Evolutionary conservation across 2,888 invertebrate species (phyloP), one percentile per base, ranked within the genome.

Genomic region (Panopea generosa): DNA sequence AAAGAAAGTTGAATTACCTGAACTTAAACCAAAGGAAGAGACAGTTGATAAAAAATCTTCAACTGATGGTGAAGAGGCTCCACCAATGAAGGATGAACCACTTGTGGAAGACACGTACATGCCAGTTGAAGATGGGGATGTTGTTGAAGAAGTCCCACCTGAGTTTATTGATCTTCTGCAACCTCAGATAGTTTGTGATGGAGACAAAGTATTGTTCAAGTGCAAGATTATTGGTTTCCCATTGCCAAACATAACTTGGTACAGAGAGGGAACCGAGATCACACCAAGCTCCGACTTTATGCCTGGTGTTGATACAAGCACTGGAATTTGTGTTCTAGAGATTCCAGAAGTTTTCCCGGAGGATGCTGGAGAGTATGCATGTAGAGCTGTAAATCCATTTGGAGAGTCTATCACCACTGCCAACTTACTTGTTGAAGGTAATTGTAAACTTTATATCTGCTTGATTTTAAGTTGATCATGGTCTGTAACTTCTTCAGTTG

Each of bases 281-380:
- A 70, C 69, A 24, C 83, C 89, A 27, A 88, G 87, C 27, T 79
- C 87, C 47, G 88, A 91, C 83, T 82, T 90, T 77, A 71, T 84
- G 61, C 75, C 85, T 22, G 74, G 71, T 20, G 91, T 86, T 84
- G 89, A 90, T 53, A 76, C 78, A n/a, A 84, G 87, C 20, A 90
- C 89, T 20, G 92, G 92, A n/a, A 83, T 87, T 20, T 90, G 90
- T 45, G 97, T 98, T 4, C 94, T 99, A 59, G 98, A 99, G 93
- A 95, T 99, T 59, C 94, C 99, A n/a, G 98, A 98, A 87, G 98
- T 99, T 9, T 99, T 99, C 92, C 97, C 99, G 18, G 96, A 96
- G 87, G 99, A 99, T 93, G 97, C 97, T 2, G 99, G 99, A 20
- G 97, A 98, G 0, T 99, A 98, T 92, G 97, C 97, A 9, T 98